Conservation (phyloP, 2,113 vertebrate genomes). For the Marmota monax region DNA sequence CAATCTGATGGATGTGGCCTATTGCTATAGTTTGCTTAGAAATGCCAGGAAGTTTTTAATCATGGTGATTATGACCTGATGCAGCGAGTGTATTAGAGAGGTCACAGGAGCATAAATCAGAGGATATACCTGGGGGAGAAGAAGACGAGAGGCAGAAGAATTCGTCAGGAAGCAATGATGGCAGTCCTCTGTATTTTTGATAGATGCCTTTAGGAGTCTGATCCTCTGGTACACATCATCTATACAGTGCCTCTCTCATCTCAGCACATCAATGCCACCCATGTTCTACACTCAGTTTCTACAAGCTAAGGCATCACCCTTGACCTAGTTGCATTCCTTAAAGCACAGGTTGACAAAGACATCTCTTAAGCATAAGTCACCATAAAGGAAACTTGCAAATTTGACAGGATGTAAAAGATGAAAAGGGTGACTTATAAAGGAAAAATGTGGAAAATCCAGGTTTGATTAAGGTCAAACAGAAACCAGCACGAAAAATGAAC, state of each 20-base stretch:
- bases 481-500: neutral
- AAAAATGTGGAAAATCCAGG: neutral
- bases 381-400: neutral
- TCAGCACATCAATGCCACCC: fast-evolving
- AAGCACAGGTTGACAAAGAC: neutral
- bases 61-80: neutral
- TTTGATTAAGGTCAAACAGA: constrained; percentile 1
- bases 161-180: neutral
- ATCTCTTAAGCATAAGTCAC: neutral
- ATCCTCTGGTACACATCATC: neutral
- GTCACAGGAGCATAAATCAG: neutral
- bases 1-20: neutral
- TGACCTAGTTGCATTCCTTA: neutral
- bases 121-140: neutral
- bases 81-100: neutral
- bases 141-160: neutral
- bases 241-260: neutral
- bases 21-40: neutral
- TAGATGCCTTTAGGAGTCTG: neutral
- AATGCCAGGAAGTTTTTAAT: neutral
- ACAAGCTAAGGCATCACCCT: neutral
- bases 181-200: neutral
- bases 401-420: neutral
- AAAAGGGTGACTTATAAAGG: neutral
- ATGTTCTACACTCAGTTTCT: neutral